Evolutionary conservation across 2,888 invertebrate genomes (phyloP).

Genomic region (Ischnura elegans): DNA sequence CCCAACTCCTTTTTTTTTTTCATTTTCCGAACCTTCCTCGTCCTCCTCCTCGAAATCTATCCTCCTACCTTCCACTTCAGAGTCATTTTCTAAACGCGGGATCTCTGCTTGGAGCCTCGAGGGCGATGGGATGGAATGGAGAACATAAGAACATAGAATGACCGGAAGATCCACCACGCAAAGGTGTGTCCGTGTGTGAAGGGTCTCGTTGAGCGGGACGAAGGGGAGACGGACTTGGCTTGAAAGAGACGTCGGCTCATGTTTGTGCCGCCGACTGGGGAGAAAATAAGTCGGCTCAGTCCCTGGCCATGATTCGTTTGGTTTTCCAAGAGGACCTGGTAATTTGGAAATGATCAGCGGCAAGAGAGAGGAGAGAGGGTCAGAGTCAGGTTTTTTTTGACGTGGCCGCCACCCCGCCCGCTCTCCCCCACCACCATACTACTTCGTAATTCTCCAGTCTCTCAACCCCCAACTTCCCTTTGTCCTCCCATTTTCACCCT

Average conservation of each 20-base stretch:
- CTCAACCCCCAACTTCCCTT: not conserved
- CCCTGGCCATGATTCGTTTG: slow-evolving; percentile 49
- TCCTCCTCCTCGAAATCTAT: not conserved
- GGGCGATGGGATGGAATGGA: not conserved
- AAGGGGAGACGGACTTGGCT: not conserved
- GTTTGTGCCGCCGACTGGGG: slow-evolving; percentile 45
- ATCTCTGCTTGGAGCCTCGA: not conserved
- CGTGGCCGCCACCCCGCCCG: not conserved
- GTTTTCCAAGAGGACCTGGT: slow-evolving; percentile 26
- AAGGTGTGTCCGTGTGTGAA: not conserved
- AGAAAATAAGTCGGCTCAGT: slow-evolving; percentile 23
- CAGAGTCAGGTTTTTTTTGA: not conserved
- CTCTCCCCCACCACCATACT: too few relatives aligned
- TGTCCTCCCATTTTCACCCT: not conserved
- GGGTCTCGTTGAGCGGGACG: not conserved
- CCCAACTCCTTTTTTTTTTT: not conserved
- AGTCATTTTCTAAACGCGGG: not conserved
- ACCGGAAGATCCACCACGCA: not conserved
- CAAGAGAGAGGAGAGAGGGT: not conserved
- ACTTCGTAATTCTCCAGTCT: not conserved
- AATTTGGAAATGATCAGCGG: slow-evolving; percentile 29
- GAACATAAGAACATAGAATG: too few relatives aligned
- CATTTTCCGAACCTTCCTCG: not conserved
- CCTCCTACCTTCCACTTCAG: not conserved
- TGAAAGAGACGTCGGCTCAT: slow-evolving; percentile 1